Base-by-base conservation (phyloP, 2,888 invertebrate species). In the Volucella inanis region DNA sequence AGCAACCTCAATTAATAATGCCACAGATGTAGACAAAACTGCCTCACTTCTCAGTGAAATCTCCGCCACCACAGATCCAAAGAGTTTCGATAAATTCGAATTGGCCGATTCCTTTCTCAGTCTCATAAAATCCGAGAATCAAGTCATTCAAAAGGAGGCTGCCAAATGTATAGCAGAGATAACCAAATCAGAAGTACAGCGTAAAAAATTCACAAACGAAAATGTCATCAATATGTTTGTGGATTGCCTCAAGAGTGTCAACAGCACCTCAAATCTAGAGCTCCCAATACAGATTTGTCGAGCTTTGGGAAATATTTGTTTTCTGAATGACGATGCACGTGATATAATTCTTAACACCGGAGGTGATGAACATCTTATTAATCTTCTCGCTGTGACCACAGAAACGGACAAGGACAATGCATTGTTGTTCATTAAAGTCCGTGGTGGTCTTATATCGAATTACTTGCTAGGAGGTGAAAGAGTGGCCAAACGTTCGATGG, bases 301-400 rank as follows among this genome's bases (percentile, higher is more conserved):
- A 89, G 96, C 97, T 3, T 93, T 98, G 22, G 98, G 97, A 47
- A 98, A 98, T 91, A 95, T 98, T 89, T 97, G 97, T 90, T 98
- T 96, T 91, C 96, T 97, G 90, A 97, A 97, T 92, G 96, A 97
- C 93, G 93, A 93, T 88, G 94, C 94, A 15, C 93, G 95, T 86
- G 93, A 93, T 80, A 90, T 93, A 68, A 93, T 95, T 65, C 87
- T 91, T 47, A 90, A 90, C 75, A 90, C 92, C 45, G 91, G 93
- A 75, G 95, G 95, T 1, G 92, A 95, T 79, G 89, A 91, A 61
- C 90, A 91, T 54, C 89, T 94, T 8, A 89, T 92, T 75, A 91
- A 91, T 15, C 87, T 94, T 41, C 89, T 94, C 8, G 90, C 90
- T 31, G 89, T 91, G 18, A 87, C 88, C 41, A 86, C 88, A 6